Conservation (phyloP, 2,113 vertebrate genomes). For the Pantherophis guttatus region DNA sequence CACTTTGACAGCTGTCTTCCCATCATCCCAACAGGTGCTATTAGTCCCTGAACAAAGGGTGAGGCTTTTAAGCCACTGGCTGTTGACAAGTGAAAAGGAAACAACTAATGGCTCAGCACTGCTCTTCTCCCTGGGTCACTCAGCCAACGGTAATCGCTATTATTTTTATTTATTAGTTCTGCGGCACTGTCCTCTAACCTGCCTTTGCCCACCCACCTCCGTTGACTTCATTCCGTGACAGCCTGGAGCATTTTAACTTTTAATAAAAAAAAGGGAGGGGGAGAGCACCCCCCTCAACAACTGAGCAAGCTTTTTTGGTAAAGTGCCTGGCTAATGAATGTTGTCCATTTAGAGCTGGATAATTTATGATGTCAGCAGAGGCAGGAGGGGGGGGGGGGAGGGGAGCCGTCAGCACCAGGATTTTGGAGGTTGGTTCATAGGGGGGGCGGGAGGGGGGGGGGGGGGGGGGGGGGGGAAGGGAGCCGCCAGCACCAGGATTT, state of each 20-base stretch:
- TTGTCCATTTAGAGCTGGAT: constrained; percentile 70
- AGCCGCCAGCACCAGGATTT: constrained; percentile 30
- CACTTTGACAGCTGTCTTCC: constrained; percentile 79
- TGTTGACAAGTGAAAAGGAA: constrained; percentile 88
- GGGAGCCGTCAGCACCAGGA: constrained; percentile 30
- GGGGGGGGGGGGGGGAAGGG: constrained; percentile 38
- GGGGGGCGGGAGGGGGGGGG: too few species aligned
- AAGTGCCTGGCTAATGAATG: constrained; percentile 69
- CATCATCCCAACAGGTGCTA: constrained; percentile 87
- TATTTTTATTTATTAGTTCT: constrained; percentile 90
- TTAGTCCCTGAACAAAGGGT: constrained; percentile 81
- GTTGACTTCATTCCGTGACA: constrained; percentile 69
- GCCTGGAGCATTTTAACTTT: constrained; percentile 86
- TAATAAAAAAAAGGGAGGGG: constrained; percentile 73
- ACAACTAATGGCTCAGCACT: constrained; percentile 83
- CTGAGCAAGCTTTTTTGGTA: constrained; percentile 59
- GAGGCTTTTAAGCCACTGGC: constrained; percentile 87
- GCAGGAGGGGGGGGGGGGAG: constrained; percentile 28
- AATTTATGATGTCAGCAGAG: constrained; percentile 67
- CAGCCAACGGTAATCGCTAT: constrained; percentile 80
- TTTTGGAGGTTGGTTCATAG: too few species aligned
- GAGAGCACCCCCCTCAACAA: constrained; percentile 47
- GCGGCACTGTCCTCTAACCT: constrained; percentile 75
- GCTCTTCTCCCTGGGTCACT: constrained; percentile 75
- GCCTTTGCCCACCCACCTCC: constrained; percentile 46